phyloP scores from a whole-genome alignment of 2,888 invertebrate species.

The Napeogenes inachia region DNA sequence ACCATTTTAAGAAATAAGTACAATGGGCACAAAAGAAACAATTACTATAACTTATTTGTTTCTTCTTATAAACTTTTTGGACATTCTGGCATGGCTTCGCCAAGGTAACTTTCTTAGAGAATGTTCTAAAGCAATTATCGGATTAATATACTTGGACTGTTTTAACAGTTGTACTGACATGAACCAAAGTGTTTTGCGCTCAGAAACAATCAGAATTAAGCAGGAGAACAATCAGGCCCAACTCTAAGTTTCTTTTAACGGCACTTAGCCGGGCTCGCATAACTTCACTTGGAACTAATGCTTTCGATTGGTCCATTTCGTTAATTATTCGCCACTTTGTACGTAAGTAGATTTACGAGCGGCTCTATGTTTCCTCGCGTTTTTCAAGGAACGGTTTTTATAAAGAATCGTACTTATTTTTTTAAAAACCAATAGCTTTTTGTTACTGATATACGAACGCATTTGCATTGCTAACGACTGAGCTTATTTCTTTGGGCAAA shows the following conservation, averaged over 20 bases:
- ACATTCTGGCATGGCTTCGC: slow-evolving; percentile 48
- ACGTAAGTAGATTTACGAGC: slow-evolving; percentile 75
- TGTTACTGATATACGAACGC: slow-evolving; percentile 16
- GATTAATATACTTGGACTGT: slow-evolving; percentile 70
- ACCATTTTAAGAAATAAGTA: no score
- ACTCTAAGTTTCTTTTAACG: slow-evolving; percentile 77
- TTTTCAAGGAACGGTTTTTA: slow-evolving; percentile 50
- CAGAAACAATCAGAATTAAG: slow-evolving; percentile 74
- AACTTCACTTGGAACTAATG: slow-evolving; percentile 72
- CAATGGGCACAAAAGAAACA: slow-evolving; percentile 36
- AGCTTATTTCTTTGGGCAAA: slow-evolving; percentile 10
- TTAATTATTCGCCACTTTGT: slow-evolving; percentile 77
- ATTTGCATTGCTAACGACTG: slow-evolving; percentile 23
- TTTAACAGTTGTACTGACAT: slow-evolving; percentile 58
- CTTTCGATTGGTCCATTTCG: slow-evolving; percentile 75
- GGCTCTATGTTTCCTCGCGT: slow-evolving; percentile 51
- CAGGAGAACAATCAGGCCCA: slow-evolving; percentile 69
- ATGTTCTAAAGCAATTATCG: slow-evolving; percentile 76
- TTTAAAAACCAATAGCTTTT: slow-evolving; percentile 29
- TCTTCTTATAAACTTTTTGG: slow-evolving; percentile 60
- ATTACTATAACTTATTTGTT: slow-evolving; percentile 59
- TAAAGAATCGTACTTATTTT: slow-evolving; percentile 36
- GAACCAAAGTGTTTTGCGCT: slow-evolving; percentile 63
- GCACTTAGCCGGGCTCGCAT: slow-evolving; percentile 70
- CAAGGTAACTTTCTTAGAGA: slow-evolving; percentile 61